Conservation (phyloP, 2,888 invertebrate species). For the Fragum whitleyi region DNA sequence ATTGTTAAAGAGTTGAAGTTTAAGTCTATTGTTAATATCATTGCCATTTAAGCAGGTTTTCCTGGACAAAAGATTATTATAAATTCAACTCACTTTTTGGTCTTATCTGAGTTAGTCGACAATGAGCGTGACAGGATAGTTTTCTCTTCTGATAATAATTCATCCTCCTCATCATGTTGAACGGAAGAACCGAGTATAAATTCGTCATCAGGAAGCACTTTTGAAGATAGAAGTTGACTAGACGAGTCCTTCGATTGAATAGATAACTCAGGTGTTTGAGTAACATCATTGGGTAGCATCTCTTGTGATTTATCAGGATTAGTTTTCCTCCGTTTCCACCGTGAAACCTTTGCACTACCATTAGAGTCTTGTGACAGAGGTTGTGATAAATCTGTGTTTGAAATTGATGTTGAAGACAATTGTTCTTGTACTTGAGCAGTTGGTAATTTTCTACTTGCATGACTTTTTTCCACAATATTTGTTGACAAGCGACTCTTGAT, state of each 20-base stretch:
- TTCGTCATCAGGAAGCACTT: neutral
- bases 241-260: neutral
- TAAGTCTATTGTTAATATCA: too few relatives aligned
- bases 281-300: neutral
- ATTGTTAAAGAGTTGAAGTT: too few relatives aligned
- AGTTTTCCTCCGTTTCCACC: conserved; percentile 57
- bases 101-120: neutral
- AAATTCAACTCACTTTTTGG: conserved; percentile 13
- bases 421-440: neutral
- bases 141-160: neutral
- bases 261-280: neutral
- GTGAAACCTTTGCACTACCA: neutral
- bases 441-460: neutral
- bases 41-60: too few relatives aligned
- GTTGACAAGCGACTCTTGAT: neutral
- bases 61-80: too few relatives aligned
- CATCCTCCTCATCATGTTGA: too few relatives aligned
- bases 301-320: conserved; percentile 13
- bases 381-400: neutral
- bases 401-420: neutral
- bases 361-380: conserved; percentile 14
- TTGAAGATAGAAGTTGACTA: neutral
- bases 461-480: neutral
- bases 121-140: neutral
- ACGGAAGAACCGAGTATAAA: too few relatives aligned